phyloP scores from a whole-genome alignment of 2,113 vertebrate genomes.

The Chinchilla lanigera region DNA sequence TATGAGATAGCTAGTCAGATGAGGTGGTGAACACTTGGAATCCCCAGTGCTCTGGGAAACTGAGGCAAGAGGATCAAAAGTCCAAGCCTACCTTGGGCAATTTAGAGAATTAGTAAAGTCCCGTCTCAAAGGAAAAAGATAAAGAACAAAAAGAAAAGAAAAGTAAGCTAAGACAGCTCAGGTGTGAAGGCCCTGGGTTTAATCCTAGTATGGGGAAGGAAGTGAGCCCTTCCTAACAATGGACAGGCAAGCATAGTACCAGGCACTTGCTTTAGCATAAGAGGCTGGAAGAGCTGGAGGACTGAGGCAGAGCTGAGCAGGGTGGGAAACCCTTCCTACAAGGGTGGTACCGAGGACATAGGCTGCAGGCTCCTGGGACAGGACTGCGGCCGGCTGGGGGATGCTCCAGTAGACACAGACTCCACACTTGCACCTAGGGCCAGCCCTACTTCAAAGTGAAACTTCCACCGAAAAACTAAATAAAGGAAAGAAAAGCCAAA shows the following conservation, averaged over 20 bases:
- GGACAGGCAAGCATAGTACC: background rate
- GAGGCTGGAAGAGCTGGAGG: background rate
- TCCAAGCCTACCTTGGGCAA: background rate
- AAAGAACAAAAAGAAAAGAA: background rate
- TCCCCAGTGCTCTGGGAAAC: background rate
- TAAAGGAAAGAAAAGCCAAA: slow-evolving; percentile 71
- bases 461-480: slow-evolving; percentile 66
- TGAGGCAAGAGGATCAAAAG: background rate
- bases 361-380: fast-evolving
- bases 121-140: background rate
- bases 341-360: fast-evolving
- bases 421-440: slow-evolving; percentile 39
- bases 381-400: fast-evolving
- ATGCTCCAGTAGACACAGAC: background rate
- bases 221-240: background rate
- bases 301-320: fast-evolving
- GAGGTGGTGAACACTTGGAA: background rate
- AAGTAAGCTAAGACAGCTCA: background rate
- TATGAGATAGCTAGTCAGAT: background rate
- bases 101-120: background rate
- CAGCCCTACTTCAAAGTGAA: slow-evolving; percentile 72
- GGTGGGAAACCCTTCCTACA: background rate
- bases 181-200: background rate
- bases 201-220: background rate
- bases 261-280: too few species aligned